These are phyloP conservation scores for Calephelis perditalis DNA, from an alignment of 2,888 invertebrate species.

Conservation along the genomic window DNA sequence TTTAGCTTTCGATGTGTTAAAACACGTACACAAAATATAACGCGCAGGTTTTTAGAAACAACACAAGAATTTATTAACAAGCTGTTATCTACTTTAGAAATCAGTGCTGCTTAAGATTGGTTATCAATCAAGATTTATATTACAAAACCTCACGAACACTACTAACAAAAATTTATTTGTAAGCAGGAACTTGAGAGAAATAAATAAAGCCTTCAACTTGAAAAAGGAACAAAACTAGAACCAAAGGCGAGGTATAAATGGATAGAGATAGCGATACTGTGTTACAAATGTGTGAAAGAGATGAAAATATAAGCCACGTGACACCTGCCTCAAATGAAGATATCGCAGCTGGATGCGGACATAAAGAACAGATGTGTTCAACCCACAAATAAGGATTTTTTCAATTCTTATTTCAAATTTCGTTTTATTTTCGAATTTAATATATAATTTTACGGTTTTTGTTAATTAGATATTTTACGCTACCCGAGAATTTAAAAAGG, in stretches of 20 bases:
- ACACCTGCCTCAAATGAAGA: conserved; percentile 78
- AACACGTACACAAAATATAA: too few relatives aligned
- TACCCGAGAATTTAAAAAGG: neutral
- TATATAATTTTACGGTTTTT: conserved; percentile 15
- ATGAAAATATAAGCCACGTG: conserved; percentile 55
- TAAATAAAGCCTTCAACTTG: conserved; percentile 62
- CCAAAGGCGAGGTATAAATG: conserved; percentile 52
- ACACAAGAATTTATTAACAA: conserved; percentile 3
- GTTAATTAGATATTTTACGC: conserved; percentile 9
- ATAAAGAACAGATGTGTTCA: conserved; percentile 46
- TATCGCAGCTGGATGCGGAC: conserved; percentile 72
- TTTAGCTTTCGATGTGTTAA: too few relatives aligned
- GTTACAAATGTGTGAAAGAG: conserved; percentile 35
- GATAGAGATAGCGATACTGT: conserved; percentile 7
- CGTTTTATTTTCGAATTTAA: conserved; percentile 20
- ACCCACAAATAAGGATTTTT: conserved; percentile 35
- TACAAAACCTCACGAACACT: conserved; percentile 9
- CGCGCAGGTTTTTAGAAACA: too few relatives aligned
- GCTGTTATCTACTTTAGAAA: neutral
- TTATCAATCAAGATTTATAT: conserved; percentile 6
- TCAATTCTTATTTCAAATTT: conserved; percentile 14
- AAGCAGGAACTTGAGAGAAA: conserved; percentile 58
- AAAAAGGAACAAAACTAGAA: conserved; percentile 57
- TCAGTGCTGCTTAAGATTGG: neutral
- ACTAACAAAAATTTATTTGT: conserved; percentile 45